phyloP scores from a whole-genome alignment of 2,888 invertebrate species.

The Morpho achilles region DNA sequence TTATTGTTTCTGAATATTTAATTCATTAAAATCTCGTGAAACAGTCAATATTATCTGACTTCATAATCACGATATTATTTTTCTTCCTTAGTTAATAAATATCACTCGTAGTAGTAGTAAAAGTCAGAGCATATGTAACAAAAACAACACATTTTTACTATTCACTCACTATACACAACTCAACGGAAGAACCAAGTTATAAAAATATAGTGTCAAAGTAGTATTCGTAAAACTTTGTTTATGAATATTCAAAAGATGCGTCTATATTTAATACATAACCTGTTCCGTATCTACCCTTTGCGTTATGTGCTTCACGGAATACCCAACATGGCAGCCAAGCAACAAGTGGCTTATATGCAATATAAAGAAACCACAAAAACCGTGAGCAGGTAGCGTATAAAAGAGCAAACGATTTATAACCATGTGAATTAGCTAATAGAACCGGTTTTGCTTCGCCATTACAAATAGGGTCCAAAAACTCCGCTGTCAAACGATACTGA shows the following conservation, averaged over 20 bases:
- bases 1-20: too few species aligned
- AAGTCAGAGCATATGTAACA: too few species aligned
- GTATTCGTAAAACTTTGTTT: conserved; percentile 20
- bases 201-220: neutral
- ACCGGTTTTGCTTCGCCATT: conserved; percentile 56
- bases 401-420: conserved; percentile 57
- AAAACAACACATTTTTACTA: neutral
- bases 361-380: conserved; percentile 69
- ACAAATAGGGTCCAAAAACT: conserved; percentile 40
- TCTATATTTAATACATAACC: conserved; percentile 29
- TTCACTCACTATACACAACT: too few species aligned
- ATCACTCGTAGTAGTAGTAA: too few species aligned
- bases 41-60: too few species aligned
- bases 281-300: conserved; percentile 30
- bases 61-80: too few species aligned
- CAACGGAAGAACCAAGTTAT: too few species aligned
- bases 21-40: too few species aligned
- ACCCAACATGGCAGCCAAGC: conserved; percentile 59
- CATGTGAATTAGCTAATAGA: conserved; percentile 52
- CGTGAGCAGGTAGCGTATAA: conserved; percentile 61
- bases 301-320: conserved; percentile 41
- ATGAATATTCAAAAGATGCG: conserved; percentile 26
- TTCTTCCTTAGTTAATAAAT: too few species aligned
- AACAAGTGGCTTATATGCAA: conserved; percentile 73
- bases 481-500: conserved; percentile 44